Base-by-base conservation (phyloP, 2,113 vertebrate genomes). In the Eulacestoma nigropectus region DNA sequence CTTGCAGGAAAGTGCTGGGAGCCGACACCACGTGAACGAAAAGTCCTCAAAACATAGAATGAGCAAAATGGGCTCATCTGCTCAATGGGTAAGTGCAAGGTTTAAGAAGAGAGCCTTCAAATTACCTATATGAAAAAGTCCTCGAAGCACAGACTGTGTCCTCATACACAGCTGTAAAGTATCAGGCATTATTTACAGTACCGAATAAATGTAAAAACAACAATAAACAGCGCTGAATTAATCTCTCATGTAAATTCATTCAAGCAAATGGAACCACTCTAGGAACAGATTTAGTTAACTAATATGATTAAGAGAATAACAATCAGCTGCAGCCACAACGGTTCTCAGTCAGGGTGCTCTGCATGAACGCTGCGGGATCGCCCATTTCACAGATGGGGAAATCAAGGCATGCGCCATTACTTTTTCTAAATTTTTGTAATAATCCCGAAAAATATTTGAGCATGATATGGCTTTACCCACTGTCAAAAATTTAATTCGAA, bases 191-290 rank as follows among this genome's bases (percentile, higher is more conserved):
- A 94, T 96, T 96, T 96, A 94, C 93, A 94, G 85, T 89, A 56
- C 92, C 17, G 73, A 84, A 91, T 88, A 93, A 87, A 89, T 87
- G 91, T 85, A 96, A 96, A 95, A 93, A 46, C 82, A 91, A 95
- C 89, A 95, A 81, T 87, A 92, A 95, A 72, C 90, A 82, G 73
- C 2, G 2, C 95, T 84, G 95, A 90, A 94, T 92, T 97, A 90
- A 93, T 93, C 90, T 93, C 95, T 95, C 85, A 89, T 92, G 88
- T 88, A 96, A 96, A 94, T 96, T 96, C 95, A 94, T 94, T 96
- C 92, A 87, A 89, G 79, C 94, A 94, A 97, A 94, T 97, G 90
- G 93, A 96, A 88, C 95, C 90, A 93, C 93, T 95, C 92, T 88
- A 95, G 83, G 86, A 95, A 84, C 84, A 95, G 88, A 96, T 96